A percentile compares a stretch with the other conserved stretches of the same genome.
phyloP scores from a whole-genome alignment of 2,888 invertebrate genomes.

The Pollenia amentaria region DNA sequence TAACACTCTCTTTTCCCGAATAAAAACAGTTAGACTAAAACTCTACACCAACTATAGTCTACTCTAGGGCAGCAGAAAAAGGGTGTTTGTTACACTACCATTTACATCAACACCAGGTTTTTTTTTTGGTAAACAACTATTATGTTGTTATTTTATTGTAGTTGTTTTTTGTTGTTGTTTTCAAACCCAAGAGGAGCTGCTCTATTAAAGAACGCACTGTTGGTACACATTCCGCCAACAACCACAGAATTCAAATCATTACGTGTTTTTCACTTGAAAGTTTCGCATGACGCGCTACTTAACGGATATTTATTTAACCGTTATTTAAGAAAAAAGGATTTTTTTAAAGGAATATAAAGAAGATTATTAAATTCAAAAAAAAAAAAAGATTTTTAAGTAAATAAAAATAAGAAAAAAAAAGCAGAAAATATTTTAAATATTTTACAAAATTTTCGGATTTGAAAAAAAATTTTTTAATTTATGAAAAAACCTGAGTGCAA shows the following conservation, averaged over 20 bases:
- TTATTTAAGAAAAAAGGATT: neutral
- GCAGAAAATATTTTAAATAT: neutral
- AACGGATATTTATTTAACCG: constrained; percentile 33
- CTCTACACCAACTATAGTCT: constrained; percentile 35
- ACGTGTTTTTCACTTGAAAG: constrained; percentile 71
- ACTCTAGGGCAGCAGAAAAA: constrained; percentile 8
- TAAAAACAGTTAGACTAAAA: constrained; percentile 42
- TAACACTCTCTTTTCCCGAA: constrained; percentile 17
- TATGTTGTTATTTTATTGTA: constrained; percentile 20
- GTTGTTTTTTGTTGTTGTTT: constrained; percentile 13
- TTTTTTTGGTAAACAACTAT: constrained; percentile 46
- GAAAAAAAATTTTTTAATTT: neutral
- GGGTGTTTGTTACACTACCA: constrained; percentile 43
- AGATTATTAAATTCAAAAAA: neutral
- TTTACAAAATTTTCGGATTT: neutral
- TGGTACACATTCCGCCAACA: constrained; percentile 68
- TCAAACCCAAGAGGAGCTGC: constrained; percentile 37
- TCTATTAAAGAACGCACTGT: constrained; percentile 26
- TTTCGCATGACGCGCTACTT: constrained; percentile 65
- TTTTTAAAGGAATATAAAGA: constrained; percentile 9
- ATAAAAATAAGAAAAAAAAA: neutral
- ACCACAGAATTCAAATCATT: constrained; percentile 72
- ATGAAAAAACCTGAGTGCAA: too few relatives aligned
- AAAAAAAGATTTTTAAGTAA: neutral
- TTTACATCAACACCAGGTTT: constrained; percentile 29